These are phyloP conservation scores for Ctenoplectra terminalis DNA, from an alignment of 1,140 invertebrate genomes.

Conservation along the genomic window DNA sequence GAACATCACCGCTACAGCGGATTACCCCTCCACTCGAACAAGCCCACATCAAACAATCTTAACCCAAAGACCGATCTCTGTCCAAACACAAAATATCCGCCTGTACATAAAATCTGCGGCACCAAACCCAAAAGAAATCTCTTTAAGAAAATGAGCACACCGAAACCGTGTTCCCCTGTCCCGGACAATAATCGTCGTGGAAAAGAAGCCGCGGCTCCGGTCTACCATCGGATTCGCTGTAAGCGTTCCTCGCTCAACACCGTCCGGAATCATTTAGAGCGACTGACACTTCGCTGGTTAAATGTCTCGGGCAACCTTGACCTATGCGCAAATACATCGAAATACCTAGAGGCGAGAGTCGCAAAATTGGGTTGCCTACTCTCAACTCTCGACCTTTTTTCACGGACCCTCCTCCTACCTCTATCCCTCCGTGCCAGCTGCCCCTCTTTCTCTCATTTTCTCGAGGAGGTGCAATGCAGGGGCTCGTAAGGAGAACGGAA, in stretches of 20 bases:
- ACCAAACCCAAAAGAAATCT: background rate
- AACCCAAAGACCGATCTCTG: background rate
- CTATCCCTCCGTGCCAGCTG: slow-evolving; percentile 11
- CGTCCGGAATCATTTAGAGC: slow-evolving; percentile 14
- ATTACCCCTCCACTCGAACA: background rate
- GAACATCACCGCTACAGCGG: background rate
- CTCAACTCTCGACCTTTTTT: slow-evolving; percentile 58
- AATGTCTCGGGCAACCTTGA: slow-evolving; percentile 59
- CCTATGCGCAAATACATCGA: slow-evolving; percentile 49
- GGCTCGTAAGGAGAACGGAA: slow-evolving; percentile 70
- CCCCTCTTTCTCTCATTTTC: slow-evolving; percentile 49
- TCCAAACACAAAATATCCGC: background rate
- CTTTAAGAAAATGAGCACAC: background rate
- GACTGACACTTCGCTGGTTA: slow-evolving; percentile 36
- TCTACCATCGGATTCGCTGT: no score
- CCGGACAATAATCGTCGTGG: background rate
- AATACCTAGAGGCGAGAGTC: slow-evolving; percentile 45
- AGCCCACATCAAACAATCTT: background rate
- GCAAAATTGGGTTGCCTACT: slow-evolving; percentile 67
- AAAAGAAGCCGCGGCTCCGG: background rate
- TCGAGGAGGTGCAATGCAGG: slow-evolving; percentile 67
- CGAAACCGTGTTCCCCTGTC: background rate
- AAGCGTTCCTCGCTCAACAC: background rate
- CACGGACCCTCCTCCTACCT: slow-evolving; percentile 3
- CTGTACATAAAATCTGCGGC: background rate